Percentiles rank a stretch among this genome's conserved stretches.
Conservation (phyloP, 2,888 invertebrate genomes). For the Drosophila maculinotata region DNA sequence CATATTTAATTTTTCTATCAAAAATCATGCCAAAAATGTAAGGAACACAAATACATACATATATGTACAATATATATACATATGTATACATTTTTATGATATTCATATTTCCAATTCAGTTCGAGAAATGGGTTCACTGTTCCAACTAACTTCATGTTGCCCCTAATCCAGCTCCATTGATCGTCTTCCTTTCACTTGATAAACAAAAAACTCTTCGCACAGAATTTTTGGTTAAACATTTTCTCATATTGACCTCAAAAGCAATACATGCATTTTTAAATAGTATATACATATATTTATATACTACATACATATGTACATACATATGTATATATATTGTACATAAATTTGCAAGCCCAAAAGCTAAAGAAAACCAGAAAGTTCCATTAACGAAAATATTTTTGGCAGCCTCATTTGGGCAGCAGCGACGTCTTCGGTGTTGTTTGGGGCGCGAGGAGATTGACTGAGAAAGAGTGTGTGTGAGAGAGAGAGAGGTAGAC, state of each 20-base stretch:
- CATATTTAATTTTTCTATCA: too few species aligned
- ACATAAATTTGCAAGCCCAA: conserved; percentile 53
- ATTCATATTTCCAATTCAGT: neutral
- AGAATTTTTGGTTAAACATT: conserved; percentile 50
- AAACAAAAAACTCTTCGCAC: conserved; percentile 34
- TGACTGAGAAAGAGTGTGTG: conserved; percentile 4
- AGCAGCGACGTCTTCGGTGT: conserved; percentile 32
- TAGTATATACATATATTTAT: conserved; percentile 5
- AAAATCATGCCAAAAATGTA: too few species aligned
- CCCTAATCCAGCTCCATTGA: conserved; percentile 35
- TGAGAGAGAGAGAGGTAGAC: conserved; percentile 10
- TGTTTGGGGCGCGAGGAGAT: conserved; percentile 38
- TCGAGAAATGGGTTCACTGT: conserved; percentile 2
- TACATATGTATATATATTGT: conserved; percentile 14
- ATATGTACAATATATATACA: too few species aligned
- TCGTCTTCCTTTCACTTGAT: conserved; percentile 58
- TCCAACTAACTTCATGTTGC: conserved; percentile 6
- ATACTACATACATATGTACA: conserved; percentile 6
- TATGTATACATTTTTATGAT: neutral
- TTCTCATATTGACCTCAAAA: conserved; percentile 58
- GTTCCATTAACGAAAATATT: conserved; percentile 68
- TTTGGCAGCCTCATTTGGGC: conserved; percentile 64
- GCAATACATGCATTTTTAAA: conserved; percentile 3
- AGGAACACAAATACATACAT: too few species aligned
- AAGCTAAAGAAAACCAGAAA: conserved; percentile 64